Evolutionary conservation across 37 sponge, comb jelly and placozoan genomes (phyloP).

Genomic region (Amphimedon queenslandica): DNA sequence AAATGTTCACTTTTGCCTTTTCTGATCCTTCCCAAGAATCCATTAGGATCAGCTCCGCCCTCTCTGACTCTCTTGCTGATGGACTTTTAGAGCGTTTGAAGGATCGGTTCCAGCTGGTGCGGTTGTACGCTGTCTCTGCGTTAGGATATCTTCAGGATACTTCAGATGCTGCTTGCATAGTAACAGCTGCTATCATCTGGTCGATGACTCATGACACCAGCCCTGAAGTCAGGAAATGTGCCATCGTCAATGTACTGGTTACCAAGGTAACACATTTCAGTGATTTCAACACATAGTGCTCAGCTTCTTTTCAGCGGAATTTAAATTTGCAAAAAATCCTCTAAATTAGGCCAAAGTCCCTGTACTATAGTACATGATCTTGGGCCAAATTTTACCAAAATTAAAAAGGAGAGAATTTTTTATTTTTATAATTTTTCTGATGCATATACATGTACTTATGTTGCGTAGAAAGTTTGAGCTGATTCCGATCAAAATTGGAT

Average conservation of each 20-base stretch:
- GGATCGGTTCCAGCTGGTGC: constrained; percentile 33
- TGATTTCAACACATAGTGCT: too few species aligned
- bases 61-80: not conserved
- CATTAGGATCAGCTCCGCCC: not conserved
- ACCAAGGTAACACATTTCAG: too few species aligned
- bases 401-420: too few species aligned
- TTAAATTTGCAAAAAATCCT: too few species aligned
- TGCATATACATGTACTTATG: too few species aligned
- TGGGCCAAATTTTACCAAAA: too few species aligned
- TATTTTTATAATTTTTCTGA: too few species aligned
- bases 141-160: constrained; percentile 48
- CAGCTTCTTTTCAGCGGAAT: too few species aligned
- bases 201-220: constrained; percentile 43
- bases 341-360: too few species aligned
- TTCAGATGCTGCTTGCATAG: constrained; percentile 36
- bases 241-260: constrained; percentile 40
- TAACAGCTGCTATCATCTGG: constrained; percentile 13
- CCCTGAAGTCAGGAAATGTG: constrained; percentile 56
- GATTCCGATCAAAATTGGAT: too few species aligned
- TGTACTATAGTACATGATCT: too few species aligned
- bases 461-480: too few species aligned
- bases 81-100: not conserved
- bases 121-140: constrained; percentile 48
- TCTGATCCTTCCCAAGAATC: constrained; percentile 2
- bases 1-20: constrained; percentile 27